Evolutionary conservation across 1,140 invertebrate genomes (phyloP).

Genomic region (Scaptomyza montana): DNA sequence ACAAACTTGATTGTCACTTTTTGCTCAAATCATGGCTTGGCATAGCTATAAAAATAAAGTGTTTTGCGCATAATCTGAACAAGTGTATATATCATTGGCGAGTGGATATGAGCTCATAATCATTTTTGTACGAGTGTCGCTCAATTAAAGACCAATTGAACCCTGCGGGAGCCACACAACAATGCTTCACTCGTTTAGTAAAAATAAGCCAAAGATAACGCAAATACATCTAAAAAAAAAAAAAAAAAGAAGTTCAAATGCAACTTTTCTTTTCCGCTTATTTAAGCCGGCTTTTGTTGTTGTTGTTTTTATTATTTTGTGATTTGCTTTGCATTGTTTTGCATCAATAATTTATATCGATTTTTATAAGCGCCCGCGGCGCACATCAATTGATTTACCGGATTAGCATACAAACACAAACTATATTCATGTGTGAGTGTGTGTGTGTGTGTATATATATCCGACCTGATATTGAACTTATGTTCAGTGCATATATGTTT

Average conservation of each 20-base stretch:
- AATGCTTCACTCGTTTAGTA: slow-evolving; percentile 36
- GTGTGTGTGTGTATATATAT: slow-evolving; percentile 31
- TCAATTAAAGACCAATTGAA: slow-evolving; percentile 53
- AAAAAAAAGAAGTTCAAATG: slow-evolving; percentile 11
- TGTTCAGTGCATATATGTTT: slow-evolving; percentile 27
- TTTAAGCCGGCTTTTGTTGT: slow-evolving; percentile 21
- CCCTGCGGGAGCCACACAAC: slow-evolving; percentile 30
- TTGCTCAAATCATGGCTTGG: background rate
- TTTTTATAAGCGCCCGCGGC: slow-evolving; percentile 77
- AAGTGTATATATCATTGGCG: slow-evolving; percentile 16
- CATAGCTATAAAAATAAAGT: background rate
- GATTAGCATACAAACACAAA: slow-evolving; percentile 68
- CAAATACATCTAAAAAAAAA: background rate
- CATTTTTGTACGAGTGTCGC: background rate
- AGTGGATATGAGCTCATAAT: slow-evolving; percentile 45
- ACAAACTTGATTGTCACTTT: slow-evolving; percentile 22
- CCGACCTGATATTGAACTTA: slow-evolving; percentile 35
- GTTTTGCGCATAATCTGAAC: slow-evolving; percentile 24
- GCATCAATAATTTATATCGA: slow-evolving; percentile 80
- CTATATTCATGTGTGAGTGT: slow-evolving; percentile 6
- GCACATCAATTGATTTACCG: slow-evolving; percentile 80
- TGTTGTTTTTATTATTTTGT: slow-evolving; percentile 4
- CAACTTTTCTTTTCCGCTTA: slow-evolving; percentile 40
- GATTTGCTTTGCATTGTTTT: slow-evolving; percentile 67
- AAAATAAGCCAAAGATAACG: slow-evolving; percentile 31